A percentile compares a stretch with the other conserved stretches of the same genome.
phyloP scores from a whole-genome alignment of 2,113 vertebrate species.

The Lepus americanus region DNA sequence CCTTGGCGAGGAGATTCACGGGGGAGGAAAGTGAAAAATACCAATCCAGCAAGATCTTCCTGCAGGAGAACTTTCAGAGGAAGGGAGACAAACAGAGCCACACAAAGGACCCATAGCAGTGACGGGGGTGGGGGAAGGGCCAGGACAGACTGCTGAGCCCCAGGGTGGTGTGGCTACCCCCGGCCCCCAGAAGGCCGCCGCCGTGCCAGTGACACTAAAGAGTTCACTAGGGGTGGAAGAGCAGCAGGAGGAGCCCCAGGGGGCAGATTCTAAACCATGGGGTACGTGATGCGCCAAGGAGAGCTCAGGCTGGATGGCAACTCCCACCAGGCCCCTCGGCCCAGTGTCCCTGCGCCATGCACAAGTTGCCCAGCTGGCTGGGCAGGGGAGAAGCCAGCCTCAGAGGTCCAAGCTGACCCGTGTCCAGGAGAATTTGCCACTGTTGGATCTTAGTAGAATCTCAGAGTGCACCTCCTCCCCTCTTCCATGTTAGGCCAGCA shows the following conservation, averaged over 20 bases:
- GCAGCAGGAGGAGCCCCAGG: not conserved
- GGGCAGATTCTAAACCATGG: not conserved
- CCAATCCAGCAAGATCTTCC: not conserved
- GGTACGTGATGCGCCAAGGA: not conserved
- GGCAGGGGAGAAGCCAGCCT: not conserved
- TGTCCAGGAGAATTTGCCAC: not conserved
- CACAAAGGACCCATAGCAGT: not conserved
- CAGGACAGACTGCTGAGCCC: accelerated
- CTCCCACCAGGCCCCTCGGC: not conserved
- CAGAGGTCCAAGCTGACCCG: not conserved
- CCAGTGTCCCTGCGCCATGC: not conserved
- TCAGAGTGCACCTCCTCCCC: not conserved
- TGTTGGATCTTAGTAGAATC: not conserved
- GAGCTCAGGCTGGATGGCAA: not conserved
- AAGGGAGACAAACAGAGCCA: not conserved
- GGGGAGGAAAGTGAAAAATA: not conserved
- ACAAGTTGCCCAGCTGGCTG: too few species aligned
- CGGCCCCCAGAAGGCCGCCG: not conserved
- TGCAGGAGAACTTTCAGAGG: conserved; percentile 31
- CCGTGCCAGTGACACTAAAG: not conserved
- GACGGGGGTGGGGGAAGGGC: not conserved
- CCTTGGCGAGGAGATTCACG: not conserved
- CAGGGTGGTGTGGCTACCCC: accelerated
- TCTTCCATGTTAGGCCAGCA: not conserved
- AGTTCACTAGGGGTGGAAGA: not conserved